These are phyloP conservation scores for Caenorhabditis sulstoni DNA, from an alignment of 2,888 invertebrate genomes.

Conservation along the genomic window DNA sequence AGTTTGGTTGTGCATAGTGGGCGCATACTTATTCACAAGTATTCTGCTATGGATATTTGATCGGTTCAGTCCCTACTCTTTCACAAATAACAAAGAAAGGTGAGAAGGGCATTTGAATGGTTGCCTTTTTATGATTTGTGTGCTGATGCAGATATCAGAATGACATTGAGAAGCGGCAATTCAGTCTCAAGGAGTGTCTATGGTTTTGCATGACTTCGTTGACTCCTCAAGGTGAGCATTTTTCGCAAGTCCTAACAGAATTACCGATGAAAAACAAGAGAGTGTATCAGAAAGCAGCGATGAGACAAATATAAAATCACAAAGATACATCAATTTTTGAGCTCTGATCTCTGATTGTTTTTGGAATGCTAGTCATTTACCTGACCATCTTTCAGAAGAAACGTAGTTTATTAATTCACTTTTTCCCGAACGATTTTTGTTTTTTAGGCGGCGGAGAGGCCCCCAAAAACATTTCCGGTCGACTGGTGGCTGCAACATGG, in stretches of 20 bases:
- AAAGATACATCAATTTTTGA: neutral
- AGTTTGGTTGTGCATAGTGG: conserved; percentile 96
- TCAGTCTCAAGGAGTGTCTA: conserved; percentile 94
- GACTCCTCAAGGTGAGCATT: conserved; percentile 86
- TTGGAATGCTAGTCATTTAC: conserved; percentile 8
- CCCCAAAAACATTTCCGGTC: conserved; percentile 94
- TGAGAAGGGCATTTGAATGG: conserved; percentile 2
- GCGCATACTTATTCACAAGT: conserved; percentile 94
- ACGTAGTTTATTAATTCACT: conserved; percentile 6
- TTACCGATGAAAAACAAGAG: neutral
- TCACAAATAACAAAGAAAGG: conserved; percentile 87
- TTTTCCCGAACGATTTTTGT: neutral
- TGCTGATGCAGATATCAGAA: conserved; percentile 84
- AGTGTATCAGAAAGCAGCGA: neutral
- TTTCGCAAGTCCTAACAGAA: neutral
- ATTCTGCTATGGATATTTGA: conserved; percentile 97
- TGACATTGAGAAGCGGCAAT: conserved; percentile 87
- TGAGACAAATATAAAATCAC: neutral
- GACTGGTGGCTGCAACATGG: conserved; percentile 93
- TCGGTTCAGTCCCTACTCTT: conserved; percentile 96
- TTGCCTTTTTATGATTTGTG: conserved; percentile 8
- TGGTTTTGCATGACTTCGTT: conserved; percentile 99
- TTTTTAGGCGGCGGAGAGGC: conserved; percentile 91
- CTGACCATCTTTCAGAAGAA: neutral
- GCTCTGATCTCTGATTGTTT: neutral